Conservation (phyloP, 2,113 vertebrate species). For the Syngnathus scovelli region DNA sequence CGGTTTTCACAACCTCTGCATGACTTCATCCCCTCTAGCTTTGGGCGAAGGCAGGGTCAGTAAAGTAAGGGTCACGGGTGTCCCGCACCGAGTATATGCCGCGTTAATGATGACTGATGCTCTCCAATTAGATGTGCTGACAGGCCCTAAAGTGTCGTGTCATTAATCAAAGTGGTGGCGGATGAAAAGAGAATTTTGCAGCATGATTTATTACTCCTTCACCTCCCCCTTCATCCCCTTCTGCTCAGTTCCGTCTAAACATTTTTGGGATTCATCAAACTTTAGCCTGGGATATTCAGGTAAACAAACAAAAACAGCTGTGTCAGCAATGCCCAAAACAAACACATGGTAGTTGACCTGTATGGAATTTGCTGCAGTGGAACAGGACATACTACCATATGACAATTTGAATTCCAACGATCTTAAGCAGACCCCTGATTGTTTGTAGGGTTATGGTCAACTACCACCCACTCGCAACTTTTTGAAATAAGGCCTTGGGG, state of each 20-base stretch:
- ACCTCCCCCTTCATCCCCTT: constrained; percentile 39
- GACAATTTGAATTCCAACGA: not conserved
- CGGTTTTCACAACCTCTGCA: constrained; percentile 36
- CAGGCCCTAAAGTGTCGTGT: constrained; percentile 68
- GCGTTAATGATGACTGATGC: constrained; percentile 77
- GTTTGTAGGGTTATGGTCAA: not conserved
- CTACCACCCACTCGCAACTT: not conserved
- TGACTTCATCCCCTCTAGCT: constrained; percentile 39
- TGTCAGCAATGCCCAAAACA: not conserved
- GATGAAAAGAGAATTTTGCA: constrained; percentile 66
- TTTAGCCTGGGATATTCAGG: not conserved
- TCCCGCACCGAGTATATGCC: constrained; percentile 48
- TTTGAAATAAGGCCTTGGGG: constrained; percentile 15
- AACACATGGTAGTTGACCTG: not conserved
- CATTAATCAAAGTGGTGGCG: constrained; percentile 71
- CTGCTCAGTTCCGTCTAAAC: constrained; percentile 33
- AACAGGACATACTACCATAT: too few species aligned
- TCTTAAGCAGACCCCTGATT: constrained; percentile 2
- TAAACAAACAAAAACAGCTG: not conserved
- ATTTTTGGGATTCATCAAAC: constrained; percentile 38
- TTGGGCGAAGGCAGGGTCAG: constrained; percentile 40
- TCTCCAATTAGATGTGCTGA: constrained; percentile 75
- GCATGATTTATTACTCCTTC: constrained; percentile 71
- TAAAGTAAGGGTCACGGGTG: constrained; percentile 52
- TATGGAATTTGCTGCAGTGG: not conserved